Base-by-base conservation (phyloP, 2,797 vertebrate species). In the Syngnathus rostellatus region DNA sequence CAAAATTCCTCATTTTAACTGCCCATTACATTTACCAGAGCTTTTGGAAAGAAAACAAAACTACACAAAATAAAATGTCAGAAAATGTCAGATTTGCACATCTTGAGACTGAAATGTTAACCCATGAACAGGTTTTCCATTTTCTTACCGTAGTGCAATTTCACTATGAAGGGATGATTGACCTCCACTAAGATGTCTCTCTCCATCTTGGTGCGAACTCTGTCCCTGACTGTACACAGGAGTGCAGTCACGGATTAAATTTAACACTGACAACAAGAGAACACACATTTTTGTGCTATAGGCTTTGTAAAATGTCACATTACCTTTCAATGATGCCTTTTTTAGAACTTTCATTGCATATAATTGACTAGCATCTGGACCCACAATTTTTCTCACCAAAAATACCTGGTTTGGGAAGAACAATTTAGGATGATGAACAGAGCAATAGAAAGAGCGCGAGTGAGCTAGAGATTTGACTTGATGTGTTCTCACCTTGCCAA, bases 331-430 rank as follows among this genome's bases (percentile, higher is more conserved):
- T 81, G 95, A 97, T 82, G 97, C 97, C 88, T 98, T 99, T 87
- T 97, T 98, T 84, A 98, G 87, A 78, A 98, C 96, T 93, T 99
- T 99, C 97, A 99, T 99, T 91, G 97, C 96, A 92, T 98, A 98
- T 83, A 99, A 93, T 85, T 98, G 95, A 63, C 92, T 94, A 81
- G 95, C 93, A 91, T 98, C 97, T 73, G 97, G 95, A 78, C 96
- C 96, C 50, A 95, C 83, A 43, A 95, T 88, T 91, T 99, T 98
- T 80, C 96, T 88, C 76, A 99, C 96, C 0, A 99, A 93, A 86
- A 98, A 99, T 61, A 99, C 97, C 96, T 99, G 87, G 75, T 65
- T 58, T 21, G 31, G 55, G 1, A 57, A n/a, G 40, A 64, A 37
- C 45, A 45, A 2, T 14, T 64, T 69, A 39, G 62, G 62, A 57